Evolutionary conservation across 1,140 invertebrate species (phyloP), one percentile per base, ranked within the genome.

Genomic region (Thalassaphorura encarpata): DNA sequence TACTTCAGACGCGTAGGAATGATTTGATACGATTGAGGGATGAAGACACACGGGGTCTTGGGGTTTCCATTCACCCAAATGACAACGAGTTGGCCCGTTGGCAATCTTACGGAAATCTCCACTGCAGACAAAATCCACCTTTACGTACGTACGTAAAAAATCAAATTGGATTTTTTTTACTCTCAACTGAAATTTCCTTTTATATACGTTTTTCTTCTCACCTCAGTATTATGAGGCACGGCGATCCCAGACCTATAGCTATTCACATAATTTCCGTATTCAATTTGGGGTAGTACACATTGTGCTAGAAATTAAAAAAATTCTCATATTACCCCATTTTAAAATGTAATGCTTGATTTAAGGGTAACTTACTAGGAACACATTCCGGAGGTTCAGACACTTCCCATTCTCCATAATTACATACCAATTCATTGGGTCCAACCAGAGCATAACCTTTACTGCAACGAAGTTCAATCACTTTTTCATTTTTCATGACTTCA

Each of bases 351-450:
- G 29, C 28, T 16, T n/a, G 31, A 19, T 24, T 24, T n/a, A 29
- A 16, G 26, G 1, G 19, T 31, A 26, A 60, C 27, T 64, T 71
- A 83, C 82, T 78, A 68, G 85, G 80, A 18, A 79, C 77, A 71
- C 86, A 89, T 67, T 87, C 83, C 0, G 86, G 85, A 67, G 83
- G 77, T 42, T 62, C 63, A 2, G 21, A 82, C 78, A 58, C 67
- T 1, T 82, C 81, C 84, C 84, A 89, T 61, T 85, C 81, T 13
- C 86, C 85, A 63, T 83, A 81, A 75, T 80, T 84, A 66, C 86
- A 89, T 26, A 79, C 74, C 16, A 88, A 71, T 64, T 80, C 80
- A 13, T 78, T 80, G 0, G 82, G 76, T 1, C 85, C 85, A 63
- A 70, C 68, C 70, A 82, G 77, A 0, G 82, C 72, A 55, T 80